Evolutionary conservation across 2,888 invertebrate genomes (phyloP), one percentile per base, ranked within the genome.

Genomic region (Dione juno): DNA sequence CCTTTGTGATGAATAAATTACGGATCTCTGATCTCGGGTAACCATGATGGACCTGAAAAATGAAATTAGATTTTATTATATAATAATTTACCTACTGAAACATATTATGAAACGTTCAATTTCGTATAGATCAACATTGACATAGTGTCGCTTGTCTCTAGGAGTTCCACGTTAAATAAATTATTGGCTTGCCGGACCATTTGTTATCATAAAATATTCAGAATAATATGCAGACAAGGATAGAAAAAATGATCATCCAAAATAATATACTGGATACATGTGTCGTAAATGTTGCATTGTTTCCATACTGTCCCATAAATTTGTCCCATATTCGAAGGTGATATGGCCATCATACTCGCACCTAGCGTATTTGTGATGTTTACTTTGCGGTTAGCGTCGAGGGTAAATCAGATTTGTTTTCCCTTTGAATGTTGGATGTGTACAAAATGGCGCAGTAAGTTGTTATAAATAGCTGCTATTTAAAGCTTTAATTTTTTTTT

Each of bases 1-100:
- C 84, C 83, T 85, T 85, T 83, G 82, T 84, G 77, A 80, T 90
- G 92, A 91, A 92, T 92, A 91, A 91, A 88, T 90, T 83, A 92
- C 89, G 83, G n/a, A n/a, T n/a, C 82, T 84, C 83, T 75, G 89
- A 89, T 88, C 86, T 89, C 84, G 84, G 83, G 63, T 81, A 82
- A 89, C 89, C 86, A 89, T 83, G 83, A 82, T 50, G 10, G 0
- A 8, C 9, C 1, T 19, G n/a, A 50, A 37, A 40, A 14, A 14
- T 2, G 19, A 10, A 19, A 37, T 11, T 8, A 16, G 7, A 35
- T 8, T 37, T 48, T 50, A 13, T 35, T 48, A 10, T 61, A n/a
- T n/a, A n/a, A n/a, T n/a, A n/a, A n/a, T n/a, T n/a, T n/a, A n/a
- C n/a, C n/a, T n/a, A n/a, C n/a, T n/a, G n/a, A n/a, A n/a, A n/a